phyloP scores from a whole-genome alignment of 2,113 vertebrate genomes.

The Nothoprocta perdicaria region DNA sequence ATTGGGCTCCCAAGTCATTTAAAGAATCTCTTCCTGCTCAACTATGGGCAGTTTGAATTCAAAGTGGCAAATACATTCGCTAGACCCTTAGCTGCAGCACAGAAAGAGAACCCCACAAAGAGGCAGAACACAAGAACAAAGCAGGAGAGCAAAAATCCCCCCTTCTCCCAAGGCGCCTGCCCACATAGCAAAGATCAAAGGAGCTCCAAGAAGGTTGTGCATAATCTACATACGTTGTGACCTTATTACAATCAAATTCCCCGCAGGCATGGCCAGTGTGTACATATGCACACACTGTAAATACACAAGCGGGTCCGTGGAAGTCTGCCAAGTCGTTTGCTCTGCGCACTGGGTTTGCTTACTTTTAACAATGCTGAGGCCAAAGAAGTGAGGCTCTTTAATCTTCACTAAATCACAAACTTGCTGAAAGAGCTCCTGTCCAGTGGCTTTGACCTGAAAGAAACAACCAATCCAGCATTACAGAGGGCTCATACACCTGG shows the following conservation, averaged over 20 bases:
- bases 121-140: conserved; percentile 40
- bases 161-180: conserved; percentile 47
- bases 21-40: conserved; percentile 16
- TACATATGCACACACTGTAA: conserved; percentile 62
- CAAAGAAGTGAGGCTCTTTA: conserved; percentile 89
- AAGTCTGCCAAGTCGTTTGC: conserved; percentile 57
- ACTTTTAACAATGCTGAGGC: conserved; percentile 90
- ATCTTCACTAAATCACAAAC: conserved; percentile 83
- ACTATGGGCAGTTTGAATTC: conserved; percentile 8
- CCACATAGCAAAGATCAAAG: conserved; percentile 66
- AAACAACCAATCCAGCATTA: conserved; percentile 34
- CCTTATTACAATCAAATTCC: conserved; percentile 50
- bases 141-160: conserved; percentile 48
- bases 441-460: conserved; percentile 86
- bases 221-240: conserved; percentile 65
- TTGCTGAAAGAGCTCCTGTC: conserved; percentile 85
- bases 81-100: background rate
- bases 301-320: conserved; percentile 34
- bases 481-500: background rate
- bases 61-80: background rate
- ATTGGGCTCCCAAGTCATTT: background rate
- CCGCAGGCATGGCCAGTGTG: conserved; percentile 29
- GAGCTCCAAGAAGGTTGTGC: conserved; percentile 36
- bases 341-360: conserved; percentile 58
- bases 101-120: conserved; percentile 32